Evolutionary conservation across 1,140 invertebrate genomes (phyloP).

Genomic region (Drosophila truncata): DNA sequence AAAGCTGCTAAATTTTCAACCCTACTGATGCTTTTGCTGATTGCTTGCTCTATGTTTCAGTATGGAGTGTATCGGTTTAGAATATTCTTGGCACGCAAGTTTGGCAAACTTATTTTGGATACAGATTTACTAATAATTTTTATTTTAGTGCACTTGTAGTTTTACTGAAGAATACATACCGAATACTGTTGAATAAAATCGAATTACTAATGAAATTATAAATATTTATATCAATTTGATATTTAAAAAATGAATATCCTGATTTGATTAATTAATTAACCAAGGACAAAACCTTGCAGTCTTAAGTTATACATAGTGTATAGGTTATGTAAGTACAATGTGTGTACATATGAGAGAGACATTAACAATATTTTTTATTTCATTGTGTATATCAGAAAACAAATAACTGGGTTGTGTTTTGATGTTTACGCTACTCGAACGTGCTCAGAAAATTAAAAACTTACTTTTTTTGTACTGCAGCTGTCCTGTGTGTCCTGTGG

Average conservation of each 20-base stretch:
- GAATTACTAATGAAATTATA: neutral
- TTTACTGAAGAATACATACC: too few species aligned
- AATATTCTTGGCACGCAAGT: conserved; percentile 33
- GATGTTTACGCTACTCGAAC: conserved; percentile 61
- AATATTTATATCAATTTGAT: too few species aligned
- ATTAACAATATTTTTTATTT: conserved; percentile 28
- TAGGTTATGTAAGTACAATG: too few species aligned
- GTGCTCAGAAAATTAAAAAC: conserved; percentile 51
- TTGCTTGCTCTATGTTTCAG: conserved; percentile 16
- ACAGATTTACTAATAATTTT: neutral
- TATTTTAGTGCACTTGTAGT: neutral
- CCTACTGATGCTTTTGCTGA: accelerated
- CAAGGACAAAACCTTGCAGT: neutral
- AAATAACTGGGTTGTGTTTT: conserved; percentile 27
- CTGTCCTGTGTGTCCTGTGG: conserved; percentile 2
- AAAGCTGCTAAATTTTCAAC: accelerated
- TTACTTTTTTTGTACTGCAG: conserved; percentile 2
- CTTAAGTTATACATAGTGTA: too few species aligned
- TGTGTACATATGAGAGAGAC: neutral
- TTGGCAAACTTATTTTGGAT: conserved; percentile 9
- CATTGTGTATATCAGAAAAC: conserved; percentile 13
- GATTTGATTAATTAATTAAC: too few species aligned
- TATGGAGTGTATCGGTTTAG: conserved; percentile 59
- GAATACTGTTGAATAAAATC: neutral
- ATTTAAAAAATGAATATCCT: neutral